These are phyloP conservation scores for Eucera pruinosa DNA, from an alignment of 2,888 invertebrate species.

Conservation along the genomic window DNA sequence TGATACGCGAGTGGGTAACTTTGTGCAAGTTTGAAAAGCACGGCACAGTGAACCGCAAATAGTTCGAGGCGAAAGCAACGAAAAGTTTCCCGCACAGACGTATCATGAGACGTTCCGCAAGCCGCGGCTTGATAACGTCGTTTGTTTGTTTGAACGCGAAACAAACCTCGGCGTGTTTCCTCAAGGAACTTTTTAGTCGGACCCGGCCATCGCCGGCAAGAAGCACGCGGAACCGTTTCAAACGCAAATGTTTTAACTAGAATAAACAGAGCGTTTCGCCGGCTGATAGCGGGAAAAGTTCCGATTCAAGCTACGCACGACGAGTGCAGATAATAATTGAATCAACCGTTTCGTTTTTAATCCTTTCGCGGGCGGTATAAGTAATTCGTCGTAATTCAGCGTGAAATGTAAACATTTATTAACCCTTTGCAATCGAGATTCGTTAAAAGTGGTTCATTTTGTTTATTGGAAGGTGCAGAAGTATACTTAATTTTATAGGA, in stretches of 20 bases:
- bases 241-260: neutral
- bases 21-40: conserved; percentile 63
- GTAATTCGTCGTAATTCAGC: too few relatives aligned
- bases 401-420: too few relatives aligned
- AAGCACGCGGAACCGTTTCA: conserved; percentile 18
- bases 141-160: conserved; percentile 54
- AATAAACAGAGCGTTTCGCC: neutral
- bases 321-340: too few relatives aligned
- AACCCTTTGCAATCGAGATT: too few relatives aligned
- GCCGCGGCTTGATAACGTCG: conserved; percentile 66
- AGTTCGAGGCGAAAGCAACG: conserved; percentile 56
- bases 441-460: too few relatives aligned
- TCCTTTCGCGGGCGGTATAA: too few relatives aligned
- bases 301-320: too few relatives aligned
- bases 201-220: conserved; percentile 32
- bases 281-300: neutral
- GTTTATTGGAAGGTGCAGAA: too few relatives aligned
- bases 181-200: conserved; percentile 59
- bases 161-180: conserved; percentile 42
- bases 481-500: too few relatives aligned
- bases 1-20: conserved; percentile 61
- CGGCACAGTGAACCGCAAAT: conserved; percentile 61
- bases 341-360: too few relatives aligned
- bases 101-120: conserved; percentile 66
- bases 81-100: conserved; percentile 66